Base-by-base conservation (phyloP, 2,888 invertebrate genomes). In the Apantesis nais region DNA sequence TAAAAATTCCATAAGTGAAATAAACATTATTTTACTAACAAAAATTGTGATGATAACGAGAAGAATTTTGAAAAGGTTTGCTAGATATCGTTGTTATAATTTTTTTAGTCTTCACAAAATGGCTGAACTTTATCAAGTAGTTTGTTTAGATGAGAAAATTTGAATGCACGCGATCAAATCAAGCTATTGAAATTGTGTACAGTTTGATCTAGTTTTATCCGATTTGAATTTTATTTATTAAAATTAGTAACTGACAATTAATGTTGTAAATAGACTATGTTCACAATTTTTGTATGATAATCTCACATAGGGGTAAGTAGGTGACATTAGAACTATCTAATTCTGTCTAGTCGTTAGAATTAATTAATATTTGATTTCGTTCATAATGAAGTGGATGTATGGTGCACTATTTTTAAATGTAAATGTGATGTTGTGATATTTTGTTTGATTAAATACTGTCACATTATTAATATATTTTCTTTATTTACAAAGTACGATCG, bases 391-490 rank as follows among this genome's bases (percentile, higher is more conserved):
- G 58, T 58, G 25, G 2, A 58, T 58, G 39, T 58, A 58, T 66
- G 29, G 66, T 73, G 77, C 80, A 81, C 79, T 69, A 66, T 79
- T 70, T 68, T 77, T 66, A 74, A 70, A 68, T 79, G 78, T 80
- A 82, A 62, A 76, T 73, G 77, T 64, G 25, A 73, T 74, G 66
- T 78, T 74, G 76, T 74, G 74, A 73, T 69, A 67, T 73, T 67
- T 74, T 66, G 62, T 72, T 68, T 72, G 62, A 70, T 73, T 66
- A 67, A 74, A 74, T 79, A 73, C 77, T 74, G 77, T 76, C 77
- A 78, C 71, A 68, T 78, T 79, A 81, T 79, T 70, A 86, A 85
- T 85, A 86, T 86, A 86, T 86, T 85, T 86, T 84, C 69, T 76
- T 72, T 79, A 80, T 76, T 72, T 79, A 80, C 71, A 80, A 81